Conservation (phyloP, 2,797 vertebrate species). For the Centroberyx gerrardi region DNA sequence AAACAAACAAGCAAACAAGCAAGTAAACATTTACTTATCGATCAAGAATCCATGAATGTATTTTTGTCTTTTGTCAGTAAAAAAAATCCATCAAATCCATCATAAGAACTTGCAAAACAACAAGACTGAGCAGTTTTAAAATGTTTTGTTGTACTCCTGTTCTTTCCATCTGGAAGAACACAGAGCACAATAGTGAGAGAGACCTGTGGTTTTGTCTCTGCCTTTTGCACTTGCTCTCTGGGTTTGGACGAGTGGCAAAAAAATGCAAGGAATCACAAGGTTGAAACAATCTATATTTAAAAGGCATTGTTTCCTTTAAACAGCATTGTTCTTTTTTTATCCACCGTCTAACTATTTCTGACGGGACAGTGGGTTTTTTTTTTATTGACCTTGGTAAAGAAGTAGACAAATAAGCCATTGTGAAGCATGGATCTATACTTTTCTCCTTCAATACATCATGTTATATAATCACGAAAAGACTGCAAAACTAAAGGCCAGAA, state of each 20-base stretch:
- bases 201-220: slow-evolving; percentile 77
- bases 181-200: slow-evolving; percentile 76
- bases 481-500: neutral
- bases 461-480: slow-evolving; percentile 1
- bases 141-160: slow-evolving; percentile 58
- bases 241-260: slow-evolving; percentile 76
- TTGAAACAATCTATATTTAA: slow-evolving; percentile 78
- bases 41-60: slow-evolving; percentile 4
- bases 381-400: slow-evolving; percentile 23
- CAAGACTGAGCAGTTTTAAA: slow-evolving; percentile 38
- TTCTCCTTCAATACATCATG: neutral
- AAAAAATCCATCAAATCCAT: neutral
- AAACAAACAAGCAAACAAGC: neutral
- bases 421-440: slow-evolving; percentile 9
- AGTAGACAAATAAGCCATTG: slow-evolving; percentile 36
- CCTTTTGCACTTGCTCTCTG: slow-evolving; percentile 78
- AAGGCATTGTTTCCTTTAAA: slow-evolving; percentile 68
- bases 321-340: slow-evolving; percentile 33
- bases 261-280: slow-evolving; percentile 76
- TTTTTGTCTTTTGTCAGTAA: slow-evolving; percentile 22
- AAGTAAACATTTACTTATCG: neutral
- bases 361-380: slow-evolving; percentile 18
- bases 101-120: slow-evolving; percentile 49
- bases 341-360: slow-evolving; percentile 61
- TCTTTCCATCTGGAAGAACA: slow-evolving; percentile 66